Evolutionary conservation across 2,888 invertebrate species (phyloP), one percentile per base, ranked within the genome.

Genomic region (Ectemnius cavifrons): DNA sequence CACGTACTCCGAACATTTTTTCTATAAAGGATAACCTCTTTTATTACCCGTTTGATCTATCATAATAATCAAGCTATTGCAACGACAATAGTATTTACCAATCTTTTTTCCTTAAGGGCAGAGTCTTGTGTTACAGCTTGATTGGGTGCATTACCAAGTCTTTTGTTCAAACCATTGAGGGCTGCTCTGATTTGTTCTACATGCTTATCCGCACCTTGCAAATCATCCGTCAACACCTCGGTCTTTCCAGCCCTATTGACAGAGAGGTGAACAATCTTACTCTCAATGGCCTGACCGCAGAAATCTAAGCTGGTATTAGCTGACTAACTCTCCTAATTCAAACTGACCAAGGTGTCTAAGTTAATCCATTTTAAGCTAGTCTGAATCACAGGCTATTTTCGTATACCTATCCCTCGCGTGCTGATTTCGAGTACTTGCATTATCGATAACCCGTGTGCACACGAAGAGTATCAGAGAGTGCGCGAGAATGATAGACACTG

Each of bases 1-100:
- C 77, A 94, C 92, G 89, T 95, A 96, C 89, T 98, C 98, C 4
- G 97, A 95, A 81, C 96, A 94, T 93, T 98, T 98, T 93, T 96
- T 97, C 93, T 95, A 71, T 59, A 77, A 73, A 61, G 28, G 78
- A 27, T 78, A 20, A 67, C 66, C 46, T 56, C 45, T 28, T 18
- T 58, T 0, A 59, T 69, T 27, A 57, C 16, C 49, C 0, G 3
- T 18, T 28, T 5, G n/a, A 5, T 28, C 2, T 27, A 2, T 11
- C 14, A 23, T n/a, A 14, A 60, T 14, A 23, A 60, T 60, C 4
- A 28, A 60, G 16, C 13, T 45, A 13, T 47, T 18, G 4, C 16
- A 11, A 2, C 14, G 8, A 18, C 16, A 46, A 46, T 45, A 20
- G 13, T 47, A 16, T 62, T 91, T 91, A 95, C 95, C 91, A 94